Percentiles rank a stretch among this genome's conserved stretches.
These are phyloP conservation scores for Camptogramma bilineatum DNA, from an alignment of 2,888 invertebrate genomes.

Conservation along the genomic window DNA sequence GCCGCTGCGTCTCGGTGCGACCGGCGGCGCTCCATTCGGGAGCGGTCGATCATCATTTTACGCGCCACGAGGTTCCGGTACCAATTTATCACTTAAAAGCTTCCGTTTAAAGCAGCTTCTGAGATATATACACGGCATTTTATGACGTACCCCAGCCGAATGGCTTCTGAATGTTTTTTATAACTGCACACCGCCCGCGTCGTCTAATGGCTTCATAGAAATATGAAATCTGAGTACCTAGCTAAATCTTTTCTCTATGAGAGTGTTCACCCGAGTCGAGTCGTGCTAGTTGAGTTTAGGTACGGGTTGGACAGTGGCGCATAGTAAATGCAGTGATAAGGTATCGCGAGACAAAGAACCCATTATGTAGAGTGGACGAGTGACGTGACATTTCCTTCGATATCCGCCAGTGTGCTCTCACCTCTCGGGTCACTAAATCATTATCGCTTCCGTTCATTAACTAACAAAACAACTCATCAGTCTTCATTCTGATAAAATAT, in stretches of 20 bases:
- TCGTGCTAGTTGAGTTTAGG: constrained; percentile 41
- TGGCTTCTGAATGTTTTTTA: constrained; percentile 55
- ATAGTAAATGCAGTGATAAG: constrained; percentile 71
- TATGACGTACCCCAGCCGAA: constrained; percentile 58
- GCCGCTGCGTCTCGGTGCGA: constrained; percentile 52
- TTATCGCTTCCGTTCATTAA: constrained; percentile 79
- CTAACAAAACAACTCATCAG: constrained; percentile 61
- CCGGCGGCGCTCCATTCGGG: constrained; percentile 52
- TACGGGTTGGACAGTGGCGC: constrained; percentile 58
- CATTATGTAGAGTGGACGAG: constrained; percentile 75
- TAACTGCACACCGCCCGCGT: constrained; percentile 26
- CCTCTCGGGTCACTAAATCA: constrained; percentile 79
- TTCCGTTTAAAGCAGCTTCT: constrained; percentile 72
- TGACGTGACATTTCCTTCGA: constrained; percentile 84
- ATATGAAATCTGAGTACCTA: constrained; percentile 33
- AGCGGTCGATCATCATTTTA: constrained; percentile 76
- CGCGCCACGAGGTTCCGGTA: constrained; percentile 79
- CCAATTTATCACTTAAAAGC: constrained; percentile 84
- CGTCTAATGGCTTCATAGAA: constrained; percentile 35
- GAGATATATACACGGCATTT: constrained; percentile 58
- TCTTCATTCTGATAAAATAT: constrained; percentile 41
- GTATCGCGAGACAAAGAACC: constrained; percentile 83
- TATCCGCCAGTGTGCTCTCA: constrained; percentile 75
- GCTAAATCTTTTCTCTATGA: constrained; percentile 10
- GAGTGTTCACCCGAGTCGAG: constrained; percentile 21